phyloP scores from a whole-genome alignment of 30 jellyfish, hydroid and myxozoan genomes.

The Hydra vulgaris region DNA sequence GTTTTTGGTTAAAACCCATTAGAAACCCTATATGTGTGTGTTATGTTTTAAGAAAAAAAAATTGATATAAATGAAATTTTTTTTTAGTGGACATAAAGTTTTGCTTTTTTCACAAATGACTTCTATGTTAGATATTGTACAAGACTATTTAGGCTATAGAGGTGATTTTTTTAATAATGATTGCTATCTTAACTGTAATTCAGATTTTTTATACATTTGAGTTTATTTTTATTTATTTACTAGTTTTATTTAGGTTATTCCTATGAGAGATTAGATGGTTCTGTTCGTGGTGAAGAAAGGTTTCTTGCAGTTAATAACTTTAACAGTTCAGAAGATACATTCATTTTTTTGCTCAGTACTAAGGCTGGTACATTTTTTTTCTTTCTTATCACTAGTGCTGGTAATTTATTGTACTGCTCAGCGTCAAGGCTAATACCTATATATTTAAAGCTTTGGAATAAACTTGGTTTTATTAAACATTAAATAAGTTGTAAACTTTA shows the following conservation, averaged over 20 bases:
- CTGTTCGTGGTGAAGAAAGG: constrained; percentile 94
- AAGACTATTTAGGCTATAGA: constrained; percentile 78
- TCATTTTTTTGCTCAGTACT: constrained; percentile 80
- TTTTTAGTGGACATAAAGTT: constrained; percentile 64
- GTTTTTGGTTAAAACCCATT: no score
- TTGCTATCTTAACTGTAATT: neutral
- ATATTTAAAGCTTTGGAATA: neutral
- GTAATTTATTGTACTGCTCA: neutral
- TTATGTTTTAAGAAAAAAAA: neutral
- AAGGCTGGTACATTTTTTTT: constrained; percentile 58
- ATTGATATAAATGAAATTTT: no score
- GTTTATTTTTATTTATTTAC: neutral
- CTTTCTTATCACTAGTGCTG: neutral
- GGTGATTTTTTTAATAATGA: constrained; percentile 24
- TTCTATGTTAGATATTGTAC: constrained; percentile 80
- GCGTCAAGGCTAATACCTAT: neutral
- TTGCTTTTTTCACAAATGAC: constrained; percentile 86
- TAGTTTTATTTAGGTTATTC: constrained; percentile 47
- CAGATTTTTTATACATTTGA: neutral
- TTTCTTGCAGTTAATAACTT: constrained; percentile 80
- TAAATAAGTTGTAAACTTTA: no score
- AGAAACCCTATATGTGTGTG: no score
- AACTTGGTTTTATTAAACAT: no score
- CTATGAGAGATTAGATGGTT: constrained; percentile 94
- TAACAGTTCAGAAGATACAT: constrained; percentile 54